Base-by-base conservation (phyloP, 92 coral and sea anemone genomes). In the Epizoanthus scotinus region DNA sequence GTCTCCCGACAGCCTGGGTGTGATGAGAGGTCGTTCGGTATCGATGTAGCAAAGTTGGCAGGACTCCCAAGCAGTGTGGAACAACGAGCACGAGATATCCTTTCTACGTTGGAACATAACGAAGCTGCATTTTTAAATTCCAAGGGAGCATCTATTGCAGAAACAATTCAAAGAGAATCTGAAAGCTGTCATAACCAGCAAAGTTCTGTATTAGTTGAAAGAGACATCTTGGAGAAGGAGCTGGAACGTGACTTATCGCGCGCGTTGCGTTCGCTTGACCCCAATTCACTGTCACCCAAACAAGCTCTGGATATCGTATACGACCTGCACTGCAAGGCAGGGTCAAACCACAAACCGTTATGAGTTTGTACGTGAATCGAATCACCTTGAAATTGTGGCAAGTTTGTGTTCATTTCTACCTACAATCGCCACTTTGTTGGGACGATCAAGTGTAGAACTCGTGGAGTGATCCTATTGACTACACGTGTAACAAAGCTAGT, bases 11-110 rank as follows among this genome's bases (percentile, higher is more conserved):
- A 91, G 96, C 90, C 71, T 18, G 96, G 96, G 17, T 84, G 87
- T 64, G 96, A 89, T 31, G 81, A 71, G 38, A 89, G 72, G 28
- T 91, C 96, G 18, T 89, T 91, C 59, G 96, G 93, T 22, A 91
- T 91, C 82, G 96, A 91, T 78, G 96, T 91, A 10, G 96, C 96
- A 20, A 85, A 91, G 55, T 83, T 91, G 2, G 96, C 96, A 8
- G 93, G 96, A 5, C 87, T 91, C 19, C 96, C 96, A 21, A 22
- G 52, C 26, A 54, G 67, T 22, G 93, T 91, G 63, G 96, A 91
- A 68, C 24, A 60, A 78, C 93, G 93, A 47, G 96, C 96, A 36
- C 82, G 93, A 60, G 88, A 71, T 53, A 81, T 91, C 21, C 86
- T 89, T n/a, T 56, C 60, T 2, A 77, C 77, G 15, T 79, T 91